phyloP scores from a whole-genome alignment of 2,797 vertebrate species.

The Anas capensis region DNA sequence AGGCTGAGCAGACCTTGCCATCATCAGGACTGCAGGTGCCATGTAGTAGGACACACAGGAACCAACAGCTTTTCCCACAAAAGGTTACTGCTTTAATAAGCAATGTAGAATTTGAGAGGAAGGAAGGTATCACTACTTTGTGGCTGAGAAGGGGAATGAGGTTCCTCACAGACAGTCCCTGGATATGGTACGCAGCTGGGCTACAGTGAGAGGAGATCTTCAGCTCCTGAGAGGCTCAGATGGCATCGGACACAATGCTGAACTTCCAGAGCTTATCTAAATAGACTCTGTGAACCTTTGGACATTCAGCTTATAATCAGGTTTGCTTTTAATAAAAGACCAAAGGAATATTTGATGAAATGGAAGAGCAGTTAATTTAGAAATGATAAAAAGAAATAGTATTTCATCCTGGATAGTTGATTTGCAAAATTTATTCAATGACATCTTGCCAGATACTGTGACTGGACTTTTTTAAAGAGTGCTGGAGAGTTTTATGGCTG shows the following conservation, averaged over 20 bases:
- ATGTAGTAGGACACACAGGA: not conserved
- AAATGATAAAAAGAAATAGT: slow-evolving; percentile 50
- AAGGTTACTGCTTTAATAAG: not conserved
- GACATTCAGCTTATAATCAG: slow-evolving; percentile 6
- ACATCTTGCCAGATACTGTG: slow-evolving; percentile 60
- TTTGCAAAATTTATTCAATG: slow-evolving; percentile 51
- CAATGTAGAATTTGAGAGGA: not conserved
- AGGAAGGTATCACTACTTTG: not conserved
- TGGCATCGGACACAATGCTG: not conserved
- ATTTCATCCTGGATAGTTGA: slow-evolving; percentile 41
- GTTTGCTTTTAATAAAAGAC: slow-evolving; percentile 28
- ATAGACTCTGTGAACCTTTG: slow-evolving; percentile 24
- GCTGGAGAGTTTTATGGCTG: slow-evolving; percentile 50
- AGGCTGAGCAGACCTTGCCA: not conserved
- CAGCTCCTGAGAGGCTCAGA: not conserved
- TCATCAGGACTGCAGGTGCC: not conserved
- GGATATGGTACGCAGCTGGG: not conserved
- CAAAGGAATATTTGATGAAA: slow-evolving; percentile 50
- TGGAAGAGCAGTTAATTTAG: slow-evolving; percentile 57
- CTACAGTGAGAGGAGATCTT: not conserved
- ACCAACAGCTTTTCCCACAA: not conserved
- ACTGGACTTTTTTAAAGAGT: slow-evolving; percentile 31
- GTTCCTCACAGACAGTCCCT: not conserved
- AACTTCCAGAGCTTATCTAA: slow-evolving; percentile 37
- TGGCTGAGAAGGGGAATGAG: not conserved